Evolutionary conservation across 2,797 vertebrate species (phyloP).

Genomic region (Phrynocephalus forsythii): DNA sequence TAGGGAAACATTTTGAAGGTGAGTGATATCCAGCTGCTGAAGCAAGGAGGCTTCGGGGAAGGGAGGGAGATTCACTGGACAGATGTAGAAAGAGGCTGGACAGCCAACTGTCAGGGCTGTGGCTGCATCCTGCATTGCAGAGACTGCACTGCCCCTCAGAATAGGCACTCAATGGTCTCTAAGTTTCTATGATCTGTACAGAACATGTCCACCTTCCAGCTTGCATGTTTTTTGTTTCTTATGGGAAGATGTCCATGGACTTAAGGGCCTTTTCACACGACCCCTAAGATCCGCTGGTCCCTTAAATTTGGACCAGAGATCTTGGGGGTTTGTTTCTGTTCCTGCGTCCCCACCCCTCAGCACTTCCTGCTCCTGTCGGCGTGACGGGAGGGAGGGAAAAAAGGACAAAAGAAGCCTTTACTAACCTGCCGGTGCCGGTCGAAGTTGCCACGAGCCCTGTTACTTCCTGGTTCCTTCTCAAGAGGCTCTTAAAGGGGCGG

Average conservation of each 20-base stretch:
- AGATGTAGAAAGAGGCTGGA: neutral
- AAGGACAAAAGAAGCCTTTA: too few species aligned
- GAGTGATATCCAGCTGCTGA: neutral
- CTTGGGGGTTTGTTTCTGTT: too few species aligned
- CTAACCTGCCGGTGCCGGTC: too few species aligned
- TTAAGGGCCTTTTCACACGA: too few species aligned
- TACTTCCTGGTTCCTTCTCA: too few species aligned
- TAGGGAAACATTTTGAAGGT: neutral
- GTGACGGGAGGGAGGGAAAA: too few species aligned
- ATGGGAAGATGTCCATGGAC: neutral
- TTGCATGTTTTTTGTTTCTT: neutral
- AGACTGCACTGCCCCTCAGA: neutral
- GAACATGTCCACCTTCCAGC: neutral
- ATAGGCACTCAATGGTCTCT: neutral
- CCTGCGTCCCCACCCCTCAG: too few species aligned
- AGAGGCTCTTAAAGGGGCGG: too few species aligned
- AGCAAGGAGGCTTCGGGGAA: neutral
- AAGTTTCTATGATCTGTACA: neutral
- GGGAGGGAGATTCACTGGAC: neutral
- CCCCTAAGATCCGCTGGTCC: too few species aligned
- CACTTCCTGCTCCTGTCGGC: too few species aligned
- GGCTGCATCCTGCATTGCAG: neutral
- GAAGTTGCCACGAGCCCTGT: too few species aligned
- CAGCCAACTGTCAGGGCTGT: neutral
- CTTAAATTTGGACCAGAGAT: too few species aligned